Conservation (phyloP, 35 echinoderm and acorn worm species). For the Heliocidaris erythrogramma region DNA sequence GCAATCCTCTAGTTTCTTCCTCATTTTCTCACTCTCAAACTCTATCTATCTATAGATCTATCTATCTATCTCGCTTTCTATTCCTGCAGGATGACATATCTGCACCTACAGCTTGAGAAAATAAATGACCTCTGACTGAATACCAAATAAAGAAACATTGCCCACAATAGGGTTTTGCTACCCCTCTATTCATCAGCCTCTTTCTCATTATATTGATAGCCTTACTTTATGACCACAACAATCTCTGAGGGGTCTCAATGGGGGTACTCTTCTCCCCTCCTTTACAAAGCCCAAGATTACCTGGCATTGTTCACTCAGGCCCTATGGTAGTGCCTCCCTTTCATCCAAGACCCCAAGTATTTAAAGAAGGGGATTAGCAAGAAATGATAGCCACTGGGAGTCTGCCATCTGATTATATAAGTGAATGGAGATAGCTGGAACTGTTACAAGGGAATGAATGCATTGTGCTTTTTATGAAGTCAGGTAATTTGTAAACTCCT, state of each 20-base stretch:
- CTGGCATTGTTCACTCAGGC: background rate
- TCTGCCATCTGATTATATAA: background rate
- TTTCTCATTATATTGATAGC: conserved; percentile 12
- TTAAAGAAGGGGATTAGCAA: conserved; percentile 21
- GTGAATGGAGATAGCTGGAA: background rate
- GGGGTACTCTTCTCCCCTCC: background rate
- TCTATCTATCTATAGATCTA: background rate
- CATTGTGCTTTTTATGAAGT: background rate
- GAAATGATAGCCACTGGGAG: conserved; percentile 1
- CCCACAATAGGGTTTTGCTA: background rate
- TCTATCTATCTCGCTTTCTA: no score
- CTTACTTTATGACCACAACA: background rate
- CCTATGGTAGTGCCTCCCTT: background rate
- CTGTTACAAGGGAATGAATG: background rate
- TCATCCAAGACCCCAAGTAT: background rate
- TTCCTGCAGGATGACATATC: no score
- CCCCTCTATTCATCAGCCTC: background rate
- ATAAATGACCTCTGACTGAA: background rate
- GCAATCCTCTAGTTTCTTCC: no score
- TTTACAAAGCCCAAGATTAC: background rate
- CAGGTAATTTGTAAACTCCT: no score
- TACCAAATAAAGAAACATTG: background rate
- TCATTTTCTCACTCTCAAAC: no score
- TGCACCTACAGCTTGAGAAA: no score
- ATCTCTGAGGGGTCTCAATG: background rate